phyloP scores from a whole-genome alignment of 2,888 invertebrate species.

The Tenthredo amoena region DNA sequence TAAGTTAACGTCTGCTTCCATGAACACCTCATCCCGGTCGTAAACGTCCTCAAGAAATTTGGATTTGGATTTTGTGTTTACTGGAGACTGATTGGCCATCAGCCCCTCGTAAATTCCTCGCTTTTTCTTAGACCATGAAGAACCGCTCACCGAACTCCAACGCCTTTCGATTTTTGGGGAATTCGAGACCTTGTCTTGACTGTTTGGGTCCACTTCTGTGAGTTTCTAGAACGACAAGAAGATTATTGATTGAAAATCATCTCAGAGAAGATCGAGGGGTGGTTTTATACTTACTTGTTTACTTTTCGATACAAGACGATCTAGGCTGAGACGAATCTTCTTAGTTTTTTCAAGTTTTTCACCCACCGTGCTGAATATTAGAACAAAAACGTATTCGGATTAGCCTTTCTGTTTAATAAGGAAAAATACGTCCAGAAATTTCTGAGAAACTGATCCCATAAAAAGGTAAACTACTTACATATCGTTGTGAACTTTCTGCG shows the following conservation, averaged over 20 bases:
- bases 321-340: conserved; percentile 73
- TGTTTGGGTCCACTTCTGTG: neutral
- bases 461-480: conserved; percentile 63
- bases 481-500: conserved; percentile 65
- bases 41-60: conserved; percentile 60
- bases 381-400: conserved; percentile 35
- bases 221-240: conserved; percentile 62
- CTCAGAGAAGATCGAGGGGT: neutral
- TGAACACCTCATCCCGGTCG: conserved; percentile 68
- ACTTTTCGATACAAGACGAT: conserved; percentile 70
- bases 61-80: conserved; percentile 61
- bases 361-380: conserved; percentile 62
- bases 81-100: conserved; percentile 58
- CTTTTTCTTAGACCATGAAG: conserved; percentile 70
- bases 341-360: conserved; percentile 72
- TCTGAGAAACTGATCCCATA: neutral
- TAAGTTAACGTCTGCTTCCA: conserved; percentile 73
- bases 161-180: conserved; percentile 77
- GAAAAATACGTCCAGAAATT: neutral
- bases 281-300: conserved; percentile 62
- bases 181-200: conserved; percentile 41
- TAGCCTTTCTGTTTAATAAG: neutral
- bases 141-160: conserved; percentile 80
- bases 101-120: conserved; percentile 39
- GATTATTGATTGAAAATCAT: conserved; percentile 14